Evolutionary conservation across 2,888 invertebrate species (phyloP).

Genomic region (Eupithecia tripunctaria): DNA sequence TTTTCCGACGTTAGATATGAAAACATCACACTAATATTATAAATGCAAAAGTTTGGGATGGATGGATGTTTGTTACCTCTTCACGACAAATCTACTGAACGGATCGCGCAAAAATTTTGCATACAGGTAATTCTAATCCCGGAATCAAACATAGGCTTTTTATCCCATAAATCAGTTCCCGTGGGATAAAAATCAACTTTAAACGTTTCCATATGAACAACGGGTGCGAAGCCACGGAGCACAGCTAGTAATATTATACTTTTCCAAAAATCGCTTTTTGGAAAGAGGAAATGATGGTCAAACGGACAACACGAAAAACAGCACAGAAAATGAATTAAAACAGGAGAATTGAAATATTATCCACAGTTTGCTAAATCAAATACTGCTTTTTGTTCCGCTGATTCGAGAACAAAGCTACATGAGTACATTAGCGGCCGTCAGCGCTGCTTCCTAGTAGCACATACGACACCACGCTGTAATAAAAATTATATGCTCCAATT

Average conservation of each 20-base stretch:
- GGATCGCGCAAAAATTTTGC: no score
- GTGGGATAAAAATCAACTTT: no score
- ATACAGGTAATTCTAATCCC: no score
- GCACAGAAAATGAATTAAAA: neutral
- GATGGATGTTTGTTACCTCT: no score
- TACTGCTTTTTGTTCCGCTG: neutral
- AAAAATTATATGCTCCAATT: constrained; percentile 85
- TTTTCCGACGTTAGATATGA: no score
- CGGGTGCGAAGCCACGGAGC: no score
- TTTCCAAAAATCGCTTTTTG: neutral
- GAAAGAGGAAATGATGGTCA: neutral
- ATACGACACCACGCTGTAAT: constrained; percentile 79
- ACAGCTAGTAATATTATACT: neutral
- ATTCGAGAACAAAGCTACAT: constrained; percentile 13
- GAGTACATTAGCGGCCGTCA: constrained; percentile 12
- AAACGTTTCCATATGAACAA: no score
- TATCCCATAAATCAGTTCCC: no score
- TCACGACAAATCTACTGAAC: no score
- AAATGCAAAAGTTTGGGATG: no score
- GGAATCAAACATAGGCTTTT: no score
- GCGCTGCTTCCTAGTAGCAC: constrained; percentile 52
- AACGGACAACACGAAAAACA: neutral
- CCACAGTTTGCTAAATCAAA: neutral
- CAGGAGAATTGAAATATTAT: neutral
- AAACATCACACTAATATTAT: no score